Evolutionary conservation across 1,140 invertebrate species (phyloP).

Genomic region (Drosophila prosaltans): DNA sequence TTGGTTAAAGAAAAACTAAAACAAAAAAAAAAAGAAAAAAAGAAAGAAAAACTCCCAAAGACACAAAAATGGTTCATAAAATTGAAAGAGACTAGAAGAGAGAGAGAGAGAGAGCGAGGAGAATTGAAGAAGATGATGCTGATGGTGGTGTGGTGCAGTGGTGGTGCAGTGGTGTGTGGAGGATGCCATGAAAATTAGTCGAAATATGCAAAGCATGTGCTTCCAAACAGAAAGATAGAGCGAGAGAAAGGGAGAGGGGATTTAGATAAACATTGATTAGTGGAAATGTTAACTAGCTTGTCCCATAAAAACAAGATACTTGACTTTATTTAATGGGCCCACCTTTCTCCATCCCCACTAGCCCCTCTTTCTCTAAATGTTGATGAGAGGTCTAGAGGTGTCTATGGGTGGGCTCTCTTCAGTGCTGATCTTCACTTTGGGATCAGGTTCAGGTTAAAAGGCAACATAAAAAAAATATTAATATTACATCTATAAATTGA

Average conservation of each 20-base stretch:
- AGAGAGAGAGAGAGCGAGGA: background rate
- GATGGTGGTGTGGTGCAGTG: background rate
- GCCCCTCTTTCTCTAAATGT: background rate
- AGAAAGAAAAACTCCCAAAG: slow-evolving; percentile 13
- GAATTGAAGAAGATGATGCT: slow-evolving; percentile 10
- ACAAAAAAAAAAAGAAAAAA: too few relatives aligned
- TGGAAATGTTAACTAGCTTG: slow-evolving; percentile 60
- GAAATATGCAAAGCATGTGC: slow-evolving; percentile 71
- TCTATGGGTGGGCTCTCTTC: slow-evolving; percentile 6
- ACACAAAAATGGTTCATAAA: slow-evolving; percentile 50
- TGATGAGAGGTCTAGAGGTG: background rate
- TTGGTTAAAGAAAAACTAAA: slow-evolving; percentile 51
- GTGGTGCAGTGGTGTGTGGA: too few relatives aligned
- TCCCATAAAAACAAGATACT: slow-evolving; percentile 60
- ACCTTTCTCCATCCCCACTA: background rate
- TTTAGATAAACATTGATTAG: slow-evolving; percentile 59
- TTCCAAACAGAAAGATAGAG: background rate
- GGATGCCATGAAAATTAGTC: slow-evolving; percentile 59
- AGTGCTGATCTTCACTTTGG: slow-evolving; percentile 12
- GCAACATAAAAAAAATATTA: background rate
- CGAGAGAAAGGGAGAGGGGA: slow-evolving; percentile 10
- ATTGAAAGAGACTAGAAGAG: slow-evolving; percentile 15
- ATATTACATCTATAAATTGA: slow-evolving; percentile 43
- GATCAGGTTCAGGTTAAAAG: slow-evolving; percentile 6
- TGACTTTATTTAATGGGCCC: slow-evolving; percentile 41